A percentile compares a stretch with the other conserved stretches of the same genome.
phyloP scores from a whole-genome alignment of 2,113 vertebrate genomes.

The Empidonax alnorum region DNA sequence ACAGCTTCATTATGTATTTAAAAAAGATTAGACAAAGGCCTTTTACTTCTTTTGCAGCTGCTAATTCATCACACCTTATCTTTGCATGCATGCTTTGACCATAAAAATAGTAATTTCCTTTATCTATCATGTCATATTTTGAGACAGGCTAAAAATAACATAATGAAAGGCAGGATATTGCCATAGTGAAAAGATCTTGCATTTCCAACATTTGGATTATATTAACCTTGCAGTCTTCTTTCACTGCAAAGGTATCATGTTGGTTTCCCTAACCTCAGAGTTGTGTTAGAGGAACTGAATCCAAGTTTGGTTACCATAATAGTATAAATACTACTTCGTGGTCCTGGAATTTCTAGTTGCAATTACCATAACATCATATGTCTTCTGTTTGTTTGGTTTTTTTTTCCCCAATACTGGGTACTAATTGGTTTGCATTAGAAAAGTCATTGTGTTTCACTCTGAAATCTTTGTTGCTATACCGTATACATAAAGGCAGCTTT shows the following conservation, averaged over 20 bases:
- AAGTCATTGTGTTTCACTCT: neutral
- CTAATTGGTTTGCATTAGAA: neutral
- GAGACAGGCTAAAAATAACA: conserved; percentile 44
- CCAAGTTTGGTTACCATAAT: neutral
- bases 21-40: neutral
- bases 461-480: neutral
- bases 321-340: neutral
- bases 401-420: neutral
- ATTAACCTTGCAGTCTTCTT: conserved; percentile 16
- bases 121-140: conserved; percentile 24
- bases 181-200: conserved; percentile 26
- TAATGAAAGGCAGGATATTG: conserved; percentile 23
- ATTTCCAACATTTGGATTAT: conserved; percentile 32
- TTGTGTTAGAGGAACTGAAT: neutral
- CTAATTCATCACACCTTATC: conserved; percentile 28
- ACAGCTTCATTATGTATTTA: neutral
- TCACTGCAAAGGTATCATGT: neutral
- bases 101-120: conserved; percentile 31
- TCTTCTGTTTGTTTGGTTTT: neutral
- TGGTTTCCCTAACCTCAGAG: neutral
- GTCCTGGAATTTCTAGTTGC: neutral
- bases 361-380: neutral
- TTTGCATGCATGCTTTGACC: neutral
- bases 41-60: conserved; percentile 21
- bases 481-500: neutral